Base-by-base conservation (phyloP, 2,888 invertebrate genomes). In the Epistrophe grossulariae region DNA sequence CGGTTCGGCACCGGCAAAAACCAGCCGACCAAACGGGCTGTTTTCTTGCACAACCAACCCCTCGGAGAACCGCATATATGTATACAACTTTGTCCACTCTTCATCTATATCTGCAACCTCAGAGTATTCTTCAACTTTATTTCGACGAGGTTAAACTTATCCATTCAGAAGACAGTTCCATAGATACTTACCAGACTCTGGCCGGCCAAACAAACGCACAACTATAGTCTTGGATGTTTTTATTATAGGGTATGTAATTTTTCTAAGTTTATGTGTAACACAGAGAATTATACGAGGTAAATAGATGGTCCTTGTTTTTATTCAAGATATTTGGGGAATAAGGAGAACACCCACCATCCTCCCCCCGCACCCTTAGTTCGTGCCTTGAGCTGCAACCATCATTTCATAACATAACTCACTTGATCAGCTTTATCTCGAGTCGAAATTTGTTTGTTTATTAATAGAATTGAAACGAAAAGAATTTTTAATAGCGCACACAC, bases 51-150 rank as follows among this genome's bases (percentile, higher is more conserved):
- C 38, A 40, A 31, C 50, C 19, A 52, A 60, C 8, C 48, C 19
- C 19, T 73, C 8, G 55, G 66, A 52, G 38, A 50, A 73, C 84
- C 84, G 15, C 80, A 28, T n/a, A n/a, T n/a, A n/a, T n/a, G n/a
- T n/a, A n/a, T 81, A 73, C 73, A 81, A 85, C 68, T 85, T 81
- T 81, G 40, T 78, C 77, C 77, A 78, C 77, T 73, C 50, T 64
- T 55, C 17, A 17, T 48, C 10, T 40, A 3, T 9, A 48, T 17
- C 48, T 48, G 17, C 48, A 45, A 72, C 76, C 66, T 76, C 62
- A 84, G 55, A 84, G 66, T 71, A 66, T 84, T 73, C 77, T 78
- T 70, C n/a, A 82, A 87, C 50, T 82, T 82, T 43, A 59, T 35
- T 64, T 78, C 43, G 24, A 55, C 70, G 48, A 64, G 78, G 70